Evolutionary conservation across 2,888 invertebrate species (phyloP).

Genomic region (Ceriagrion tenellum): DNA sequence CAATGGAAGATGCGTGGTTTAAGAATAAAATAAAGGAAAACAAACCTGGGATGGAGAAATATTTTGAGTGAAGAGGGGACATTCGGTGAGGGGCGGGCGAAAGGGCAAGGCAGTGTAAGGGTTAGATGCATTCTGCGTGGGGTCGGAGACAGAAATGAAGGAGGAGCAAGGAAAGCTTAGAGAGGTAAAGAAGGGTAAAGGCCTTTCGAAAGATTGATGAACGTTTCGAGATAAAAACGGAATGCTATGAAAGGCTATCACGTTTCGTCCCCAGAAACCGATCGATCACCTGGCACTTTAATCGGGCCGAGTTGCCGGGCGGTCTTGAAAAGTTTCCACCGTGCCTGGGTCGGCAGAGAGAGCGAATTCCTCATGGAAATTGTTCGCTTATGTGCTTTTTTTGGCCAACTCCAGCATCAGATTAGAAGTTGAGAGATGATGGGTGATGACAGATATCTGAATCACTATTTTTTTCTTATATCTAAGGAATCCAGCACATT

Average conservation of each 20-base stretch:
- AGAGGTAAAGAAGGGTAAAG: not conserved
- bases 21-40: not conserved
- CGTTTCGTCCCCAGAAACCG: not conserved
- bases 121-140: not conserved
- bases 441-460: too few relatives aligned
- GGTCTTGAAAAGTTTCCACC: not conserved
- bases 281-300: not conserved
- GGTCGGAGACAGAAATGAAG: not conserved
- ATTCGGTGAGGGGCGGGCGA: not conserved
- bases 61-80: not conserved
- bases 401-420: too few relatives aligned
- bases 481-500: too few relatives aligned
- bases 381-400: too few relatives aligned
- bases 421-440: too few relatives aligned
- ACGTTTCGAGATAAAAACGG: not conserved
- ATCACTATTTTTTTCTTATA: too few relatives aligned
- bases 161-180: not conserved
- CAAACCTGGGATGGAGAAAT: not conserved
- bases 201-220: not conserved
- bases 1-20: too few relatives aligned
- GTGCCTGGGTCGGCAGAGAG: not conserved
- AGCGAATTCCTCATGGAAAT: not conserved
- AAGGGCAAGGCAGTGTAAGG: not conserved
- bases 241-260: constrained; percentile 5
- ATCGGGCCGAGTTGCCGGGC: not conserved